Evolutionary conservation across 2,113 vertebrate species (phyloP).

Genomic region (Pachypanchax playfairii): DNA sequence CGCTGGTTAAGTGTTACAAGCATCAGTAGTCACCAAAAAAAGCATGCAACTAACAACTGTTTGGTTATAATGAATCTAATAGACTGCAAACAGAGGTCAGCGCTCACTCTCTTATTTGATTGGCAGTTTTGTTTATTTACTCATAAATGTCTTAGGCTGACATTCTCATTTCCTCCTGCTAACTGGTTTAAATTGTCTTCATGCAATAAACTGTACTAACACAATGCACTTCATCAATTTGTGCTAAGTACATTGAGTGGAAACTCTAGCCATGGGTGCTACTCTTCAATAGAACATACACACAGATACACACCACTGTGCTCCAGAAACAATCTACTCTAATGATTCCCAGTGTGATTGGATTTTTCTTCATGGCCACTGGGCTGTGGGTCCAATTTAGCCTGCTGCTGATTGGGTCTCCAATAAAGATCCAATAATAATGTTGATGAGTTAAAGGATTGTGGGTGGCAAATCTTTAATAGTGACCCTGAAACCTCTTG

Average conservation of each 20-base stretch:
- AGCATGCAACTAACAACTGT: slow-evolving; percentile 36
- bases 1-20: slow-evolving; percentile 37
- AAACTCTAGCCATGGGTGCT: slow-evolving; percentile 22
- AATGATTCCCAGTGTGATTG: slow-evolving; percentile 61
- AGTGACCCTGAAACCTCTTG: slow-evolving; percentile 4
- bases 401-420: slow-evolving; percentile 38
- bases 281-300: slow-evolving; percentile 16
- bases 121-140: slow-evolving; percentile 55
- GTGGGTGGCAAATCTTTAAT: slow-evolving; percentile 3
- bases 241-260: slow-evolving; percentile 12
- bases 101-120: slow-evolving; percentile 35
- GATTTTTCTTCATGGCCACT: slow-evolving; percentile 61
- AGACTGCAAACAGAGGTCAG: slow-evolving; percentile 26
- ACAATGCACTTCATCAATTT: slow-evolving; percentile 10
- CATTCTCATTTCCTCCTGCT: slow-evolving; percentile 35
- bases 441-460: slow-evolving; percentile 15
- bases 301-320: slow-evolving; percentile 11
- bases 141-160: slow-evolving; percentile 41
- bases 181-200: too few species aligned
- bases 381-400: slow-evolving; percentile 44
- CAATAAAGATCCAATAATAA: slow-evolving; percentile 37
- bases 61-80: slow-evolving; percentile 46
- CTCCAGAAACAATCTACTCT: slow-evolving; percentile 51
- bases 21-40: slow-evolving; percentile 43
- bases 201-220: slow-evolving; percentile 6